Conservation (phyloP, 2,113 vertebrate genomes). For the Fulica atra region DNA sequence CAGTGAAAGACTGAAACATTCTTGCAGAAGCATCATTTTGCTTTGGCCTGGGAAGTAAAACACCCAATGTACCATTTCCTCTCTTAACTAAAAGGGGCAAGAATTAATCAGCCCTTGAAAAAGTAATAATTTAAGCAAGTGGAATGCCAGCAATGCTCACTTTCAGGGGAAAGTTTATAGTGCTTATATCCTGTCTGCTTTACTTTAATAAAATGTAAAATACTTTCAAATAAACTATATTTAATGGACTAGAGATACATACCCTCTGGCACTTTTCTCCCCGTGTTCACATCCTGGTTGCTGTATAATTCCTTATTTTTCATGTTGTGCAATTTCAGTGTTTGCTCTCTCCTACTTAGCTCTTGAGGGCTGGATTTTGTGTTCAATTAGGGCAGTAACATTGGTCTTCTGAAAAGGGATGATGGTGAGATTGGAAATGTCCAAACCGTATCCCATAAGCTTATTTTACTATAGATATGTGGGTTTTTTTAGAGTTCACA, state of each 20-base stretch:
- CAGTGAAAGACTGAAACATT: neutral
- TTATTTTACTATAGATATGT: neutral
- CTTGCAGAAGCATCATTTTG: neutral
- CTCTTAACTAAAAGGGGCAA: slow-evolving; percentile 53
- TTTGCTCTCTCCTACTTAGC: neutral
- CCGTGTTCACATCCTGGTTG: slow-evolving; percentile 55
- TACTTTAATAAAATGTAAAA: slow-evolving; percentile 77
- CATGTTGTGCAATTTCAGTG: neutral
- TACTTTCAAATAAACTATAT: slow-evolving; percentile 77
- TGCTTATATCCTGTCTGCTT: slow-evolving; percentile 75
- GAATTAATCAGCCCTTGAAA: slow-evolving; percentile 58
- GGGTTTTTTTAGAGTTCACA: neutral
- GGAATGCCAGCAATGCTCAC: slow-evolving; percentile 72
- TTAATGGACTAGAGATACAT: slow-evolving; percentile 65
- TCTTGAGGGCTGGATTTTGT: neutral
- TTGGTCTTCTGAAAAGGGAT: neutral
- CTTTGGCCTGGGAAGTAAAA: slow-evolving; percentile 55
- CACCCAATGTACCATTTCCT: slow-evolving; percentile 10
- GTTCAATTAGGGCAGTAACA: neutral
- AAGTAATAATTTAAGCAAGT: slow-evolving; percentile 62
- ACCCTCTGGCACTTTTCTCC: slow-evolving; percentile 45
- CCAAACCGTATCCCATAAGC: neutral
- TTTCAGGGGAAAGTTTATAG: slow-evolving; percentile 75
- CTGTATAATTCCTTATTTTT: slow-evolving; percentile 42
- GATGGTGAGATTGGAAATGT: neutral